Conservation (phyloP, 2,797 vertebrate species). For the Pagetopsis macropterus region DNA sequence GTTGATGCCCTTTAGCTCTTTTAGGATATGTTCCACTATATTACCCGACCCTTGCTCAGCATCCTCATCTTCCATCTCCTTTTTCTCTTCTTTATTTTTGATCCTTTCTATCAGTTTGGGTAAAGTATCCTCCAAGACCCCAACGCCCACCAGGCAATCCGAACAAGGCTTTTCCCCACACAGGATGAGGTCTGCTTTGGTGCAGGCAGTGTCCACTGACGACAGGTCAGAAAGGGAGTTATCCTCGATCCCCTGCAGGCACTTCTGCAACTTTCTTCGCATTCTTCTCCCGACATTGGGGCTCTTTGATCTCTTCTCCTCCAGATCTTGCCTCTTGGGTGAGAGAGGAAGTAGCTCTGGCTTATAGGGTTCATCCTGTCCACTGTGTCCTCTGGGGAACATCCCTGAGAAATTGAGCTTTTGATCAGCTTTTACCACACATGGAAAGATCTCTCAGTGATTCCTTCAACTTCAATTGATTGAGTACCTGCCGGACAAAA, state of each 20-base stretch:
- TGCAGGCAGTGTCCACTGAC: slow-evolving; percentile 64
- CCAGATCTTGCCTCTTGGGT: slow-evolving; percentile 76
- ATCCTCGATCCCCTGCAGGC: slow-evolving; percentile 81
- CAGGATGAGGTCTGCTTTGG: slow-evolving; percentile 24
- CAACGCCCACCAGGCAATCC: slow-evolving; percentile 68
- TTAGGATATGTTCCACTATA: slow-evolving; percentile 84
- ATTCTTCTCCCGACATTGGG: slow-evolving; percentile 74
- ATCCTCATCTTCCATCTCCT: slow-evolving; percentile 43
- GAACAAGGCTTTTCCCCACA: slow-evolving; percentile 56
- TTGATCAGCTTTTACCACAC: slow-evolving; percentile 49
- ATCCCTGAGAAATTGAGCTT: slow-evolving; percentile 70
- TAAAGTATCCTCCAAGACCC: slow-evolving; percentile 64
- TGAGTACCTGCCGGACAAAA: slow-evolving; percentile 32
- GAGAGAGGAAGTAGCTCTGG: slow-evolving; percentile 70
- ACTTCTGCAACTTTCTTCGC: slow-evolving; percentile 84
- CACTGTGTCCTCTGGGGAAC: slow-evolving; percentile 86
- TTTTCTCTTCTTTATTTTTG: slow-evolving; percentile 61
- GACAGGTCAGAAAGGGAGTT: slow-evolving; percentile 67
- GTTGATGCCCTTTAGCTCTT: slow-evolving; percentile 86
- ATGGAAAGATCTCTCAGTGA: slow-evolving; percentile 43
- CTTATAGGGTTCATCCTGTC: slow-evolving; percentile 80
- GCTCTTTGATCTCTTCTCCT: slow-evolving; percentile 80
- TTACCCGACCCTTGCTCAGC: slow-evolving; percentile 73
- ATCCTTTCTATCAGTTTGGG: slow-evolving; percentile 54
- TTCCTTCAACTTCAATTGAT: slow-evolving; percentile 33